Percentiles rank a stretch among this genome's conserved stretches.
These are phyloP conservation scores for Cryptus viduatorius DNA, from an alignment of 2,888 invertebrate genomes.

Conservation along the genomic window DNA sequence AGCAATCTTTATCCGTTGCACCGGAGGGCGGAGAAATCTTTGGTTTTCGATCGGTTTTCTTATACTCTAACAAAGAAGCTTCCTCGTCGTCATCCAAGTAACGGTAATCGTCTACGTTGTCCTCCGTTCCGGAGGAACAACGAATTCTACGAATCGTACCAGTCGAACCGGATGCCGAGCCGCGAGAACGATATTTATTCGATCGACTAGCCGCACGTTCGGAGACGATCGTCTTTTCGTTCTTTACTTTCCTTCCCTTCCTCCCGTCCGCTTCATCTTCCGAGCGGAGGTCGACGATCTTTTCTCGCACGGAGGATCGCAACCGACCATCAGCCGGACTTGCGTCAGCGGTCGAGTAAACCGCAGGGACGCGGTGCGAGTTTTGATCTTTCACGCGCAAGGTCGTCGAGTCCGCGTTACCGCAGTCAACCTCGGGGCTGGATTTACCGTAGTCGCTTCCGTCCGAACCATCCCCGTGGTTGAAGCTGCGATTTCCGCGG, in stretches of 20 bases:
- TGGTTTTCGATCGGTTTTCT: constrained; percentile 26
- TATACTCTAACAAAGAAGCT: constrained; percentile 30
- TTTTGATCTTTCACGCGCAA: constrained; percentile 66
- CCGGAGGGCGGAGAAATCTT: constrained; percentile 78
- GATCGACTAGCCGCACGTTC: constrained; percentile 54
- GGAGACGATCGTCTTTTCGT: constrained; percentile 52
- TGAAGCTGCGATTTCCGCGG: constrained; percentile 27
- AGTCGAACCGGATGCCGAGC: constrained; percentile 61
- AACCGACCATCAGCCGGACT: constrained; percentile 50
- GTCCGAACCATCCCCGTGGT: constrained; percentile 1
- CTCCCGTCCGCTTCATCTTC: constrained; percentile 65
- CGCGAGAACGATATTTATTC: constrained; percentile 59
- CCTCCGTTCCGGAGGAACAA: constrained; percentile 68
- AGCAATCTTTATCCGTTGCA: constrained; percentile 72
- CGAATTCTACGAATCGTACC: constrained; percentile 75
- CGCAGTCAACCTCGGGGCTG: constrained; percentile 31
- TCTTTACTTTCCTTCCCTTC: constrained; percentile 51
- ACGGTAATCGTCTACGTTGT: constrained; percentile 40
- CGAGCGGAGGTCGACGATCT: constrained; percentile 67
- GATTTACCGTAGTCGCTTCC: constrained; percentile 41
- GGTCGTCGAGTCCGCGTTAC: constrained; percentile 59
- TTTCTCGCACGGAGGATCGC: constrained; percentile 46
- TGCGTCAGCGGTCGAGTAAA: constrained; percentile 18
- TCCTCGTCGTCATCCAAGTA: constrained; percentile 41
- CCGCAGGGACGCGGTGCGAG: constrained; percentile 26